These are phyloP conservation scores for Zosterops japonicus DNA, from an alignment of 2,113 vertebrate genomes.

Conservation along the genomic window DNA sequence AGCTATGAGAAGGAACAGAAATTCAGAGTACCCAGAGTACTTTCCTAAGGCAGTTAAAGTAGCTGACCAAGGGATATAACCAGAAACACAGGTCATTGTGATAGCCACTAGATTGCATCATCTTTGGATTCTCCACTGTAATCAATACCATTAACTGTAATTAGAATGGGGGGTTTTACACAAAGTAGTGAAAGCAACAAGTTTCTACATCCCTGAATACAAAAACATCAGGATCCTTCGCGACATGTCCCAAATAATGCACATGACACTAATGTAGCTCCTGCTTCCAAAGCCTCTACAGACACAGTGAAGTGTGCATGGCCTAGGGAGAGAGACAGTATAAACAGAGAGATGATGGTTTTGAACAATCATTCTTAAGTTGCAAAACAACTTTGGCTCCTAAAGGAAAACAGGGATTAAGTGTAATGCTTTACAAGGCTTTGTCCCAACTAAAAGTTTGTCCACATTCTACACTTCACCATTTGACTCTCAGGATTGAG, in stretches of 20 bases:
- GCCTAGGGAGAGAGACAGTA: not conserved
- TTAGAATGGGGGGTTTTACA: not conserved
- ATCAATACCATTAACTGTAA: not conserved
- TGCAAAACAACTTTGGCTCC: not conserved
- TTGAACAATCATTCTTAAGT: not conserved
- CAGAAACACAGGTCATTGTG: not conserved
- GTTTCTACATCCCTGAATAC: not conserved
- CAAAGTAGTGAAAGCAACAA: not conserved
- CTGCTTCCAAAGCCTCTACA: not conserved
- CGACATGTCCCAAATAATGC: not conserved
- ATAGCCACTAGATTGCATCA: not conserved
- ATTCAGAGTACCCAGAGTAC: not conserved
- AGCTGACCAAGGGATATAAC: not conserved
- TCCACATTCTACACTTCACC: not conserved
- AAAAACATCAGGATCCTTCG: not conserved
- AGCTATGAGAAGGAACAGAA: not conserved
- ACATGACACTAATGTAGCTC: not conserved
- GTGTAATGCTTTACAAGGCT: not conserved
- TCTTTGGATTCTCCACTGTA: not conserved
- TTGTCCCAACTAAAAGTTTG: not conserved
- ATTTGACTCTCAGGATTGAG: not conserved
- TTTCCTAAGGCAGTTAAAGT: not conserved
- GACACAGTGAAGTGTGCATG: not conserved
- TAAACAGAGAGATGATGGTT: not conserved
- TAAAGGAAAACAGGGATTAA: not conserved